Percentiles rank a stretch among this genome's conserved stretches.
These are phyloP conservation scores for Terrapene triunguis DNA, from an alignment of 2,113 vertebrate genomes.

Conservation along the genomic window DNA sequence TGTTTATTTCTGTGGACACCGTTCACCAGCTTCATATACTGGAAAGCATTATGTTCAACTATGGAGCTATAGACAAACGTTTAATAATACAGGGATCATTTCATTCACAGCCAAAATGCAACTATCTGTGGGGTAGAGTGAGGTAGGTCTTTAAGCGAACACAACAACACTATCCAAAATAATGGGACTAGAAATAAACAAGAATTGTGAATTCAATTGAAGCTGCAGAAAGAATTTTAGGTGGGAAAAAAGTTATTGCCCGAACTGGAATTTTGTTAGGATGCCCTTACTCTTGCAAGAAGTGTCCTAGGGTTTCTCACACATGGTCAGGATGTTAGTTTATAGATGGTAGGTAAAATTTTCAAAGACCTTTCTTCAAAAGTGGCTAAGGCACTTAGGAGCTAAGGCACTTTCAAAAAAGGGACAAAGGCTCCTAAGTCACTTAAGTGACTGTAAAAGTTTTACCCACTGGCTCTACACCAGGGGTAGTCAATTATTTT, in stretches of 20 bases:
- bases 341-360: background rate
- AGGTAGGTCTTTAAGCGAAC: background rate
- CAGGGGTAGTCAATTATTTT: too few species aligned
- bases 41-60: background rate
- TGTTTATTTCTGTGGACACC: slow-evolving; percentile 8
- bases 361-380: background rate
- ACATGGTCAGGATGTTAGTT: background rate
- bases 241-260: background rate
- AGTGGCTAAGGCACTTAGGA: background rate
- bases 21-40: background rate
- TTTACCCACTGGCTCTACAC: background rate
- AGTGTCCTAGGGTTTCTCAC: background rate
- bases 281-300: background rate
- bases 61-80: background rate
- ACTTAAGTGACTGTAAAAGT: background rate
- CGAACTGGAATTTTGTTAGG: background rate
- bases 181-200: background rate
- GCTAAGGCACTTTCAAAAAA: background rate
- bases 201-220: background rate
- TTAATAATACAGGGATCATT: background rate
- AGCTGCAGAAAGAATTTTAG: background rate
- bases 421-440: background rate
- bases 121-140: background rate
- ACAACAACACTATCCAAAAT: background rate
- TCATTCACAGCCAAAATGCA: background rate